Conservation (phyloP, 1,140 invertebrate species). For the Ditylenchus dipsaci region DNA sequence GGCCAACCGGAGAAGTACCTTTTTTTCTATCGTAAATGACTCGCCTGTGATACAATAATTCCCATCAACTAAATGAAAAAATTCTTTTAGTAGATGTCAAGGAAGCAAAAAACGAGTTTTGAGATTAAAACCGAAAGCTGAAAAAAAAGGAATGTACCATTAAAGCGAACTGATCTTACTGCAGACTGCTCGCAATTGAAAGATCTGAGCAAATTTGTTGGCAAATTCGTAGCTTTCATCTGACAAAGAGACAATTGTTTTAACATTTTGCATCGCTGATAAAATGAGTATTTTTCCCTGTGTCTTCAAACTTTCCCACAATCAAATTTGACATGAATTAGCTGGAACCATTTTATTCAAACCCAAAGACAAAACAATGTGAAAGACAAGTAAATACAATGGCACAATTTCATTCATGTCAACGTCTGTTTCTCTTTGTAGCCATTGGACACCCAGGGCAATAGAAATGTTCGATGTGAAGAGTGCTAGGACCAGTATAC, state of each 20-base stretch:
- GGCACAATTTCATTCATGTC: too few relatives aligned
- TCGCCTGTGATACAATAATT: conserved; percentile 40
- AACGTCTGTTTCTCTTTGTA: not conserved
- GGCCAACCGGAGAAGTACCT: too few relatives aligned
- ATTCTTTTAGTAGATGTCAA: not conserved
- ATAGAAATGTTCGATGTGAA: not conserved
- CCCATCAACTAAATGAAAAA: conserved; percentile 37
- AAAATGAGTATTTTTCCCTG: too few relatives aligned
- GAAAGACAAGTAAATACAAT: too few relatives aligned
- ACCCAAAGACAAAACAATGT: too few relatives aligned
- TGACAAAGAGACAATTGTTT: not conserved
- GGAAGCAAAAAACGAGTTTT: not conserved
- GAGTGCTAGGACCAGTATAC: not conserved
- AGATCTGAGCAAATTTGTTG: conserved; percentile 18
- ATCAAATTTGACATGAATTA: too few relatives aligned
- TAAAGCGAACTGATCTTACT: conserved; percentile 39
- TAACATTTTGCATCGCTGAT: too few relatives aligned
- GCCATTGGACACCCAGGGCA: not conserved
- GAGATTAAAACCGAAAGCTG: not conserved
- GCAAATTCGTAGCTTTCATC: not conserved
- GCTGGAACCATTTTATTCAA: too few relatives aligned
- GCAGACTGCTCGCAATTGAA: conserved; percentile 43
- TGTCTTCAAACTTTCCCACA: too few relatives aligned
- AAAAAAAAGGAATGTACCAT: conserved; percentile 13
- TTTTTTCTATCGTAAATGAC: too few relatives aligned